A percentile compares a stretch with the other conserved stretches of the same genome.
Conservation (phyloP, 2,888 invertebrate species). For the Meghimatium bilineatum region DNA sequence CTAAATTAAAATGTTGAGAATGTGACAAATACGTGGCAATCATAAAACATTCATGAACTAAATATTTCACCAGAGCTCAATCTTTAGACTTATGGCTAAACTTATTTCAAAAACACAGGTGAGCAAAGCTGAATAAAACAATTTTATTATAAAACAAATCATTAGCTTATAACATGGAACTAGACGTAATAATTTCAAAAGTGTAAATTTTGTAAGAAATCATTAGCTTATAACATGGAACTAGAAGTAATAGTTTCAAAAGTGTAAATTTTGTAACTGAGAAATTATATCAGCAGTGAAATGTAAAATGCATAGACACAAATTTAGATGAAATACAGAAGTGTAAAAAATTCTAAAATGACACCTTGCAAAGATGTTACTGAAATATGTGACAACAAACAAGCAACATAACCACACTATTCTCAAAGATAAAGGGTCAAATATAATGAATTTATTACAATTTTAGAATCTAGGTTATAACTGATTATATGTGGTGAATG, state of each 20-base stretch:
- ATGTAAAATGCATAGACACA: slow-evolving; percentile 5
- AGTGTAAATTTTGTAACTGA: slow-evolving; percentile 2
- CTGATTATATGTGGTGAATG: no score
- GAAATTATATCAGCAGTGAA: slow-evolving; percentile 20
- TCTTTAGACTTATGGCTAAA: background rate
- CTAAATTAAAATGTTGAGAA: background rate
- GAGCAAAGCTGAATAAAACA: background rate
- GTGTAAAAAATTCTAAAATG: background rate
- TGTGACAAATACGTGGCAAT: background rate
- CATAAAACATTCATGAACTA: background rate
- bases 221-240: background rate
- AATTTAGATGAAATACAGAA: background rate
- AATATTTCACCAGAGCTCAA: background rate
- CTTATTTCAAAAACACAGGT: background rate
- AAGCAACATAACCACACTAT: background rate
- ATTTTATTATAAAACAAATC: slow-evolving; percentile 6
- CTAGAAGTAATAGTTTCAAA: slow-evolving; percentile 8
- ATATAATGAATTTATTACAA: no score
- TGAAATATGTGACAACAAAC: background rate
- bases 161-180: background rate
- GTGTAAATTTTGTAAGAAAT: background rate
- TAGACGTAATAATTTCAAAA: slow-evolving; percentile 4
- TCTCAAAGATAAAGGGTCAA: no score
- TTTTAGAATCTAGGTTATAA: no score
- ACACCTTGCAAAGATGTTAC: background rate